Percentiles rank a stretch among this genome's conserved stretches.
Evolutionary conservation across 2,797 vertebrate species (phyloP).

Genomic region (Helarctos malayanus): DNA sequence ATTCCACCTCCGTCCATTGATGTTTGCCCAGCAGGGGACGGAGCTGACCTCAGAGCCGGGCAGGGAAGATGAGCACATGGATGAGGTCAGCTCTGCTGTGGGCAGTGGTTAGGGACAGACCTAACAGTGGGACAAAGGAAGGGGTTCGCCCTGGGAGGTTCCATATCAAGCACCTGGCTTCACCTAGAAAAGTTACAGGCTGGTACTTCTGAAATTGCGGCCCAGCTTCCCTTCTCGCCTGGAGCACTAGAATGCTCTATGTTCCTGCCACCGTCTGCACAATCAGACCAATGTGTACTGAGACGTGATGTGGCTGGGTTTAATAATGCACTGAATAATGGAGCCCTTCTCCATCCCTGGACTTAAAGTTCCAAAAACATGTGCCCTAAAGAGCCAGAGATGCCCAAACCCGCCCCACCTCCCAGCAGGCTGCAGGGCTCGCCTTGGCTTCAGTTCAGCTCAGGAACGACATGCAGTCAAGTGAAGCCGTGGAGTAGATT

Average conservation of each 20-base stretch:
- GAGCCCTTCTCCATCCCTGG: neutral
- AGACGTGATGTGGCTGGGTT: neutral
- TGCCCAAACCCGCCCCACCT: neutral
- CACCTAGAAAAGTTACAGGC: neutral
- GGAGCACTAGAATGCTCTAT: fast-evolving
- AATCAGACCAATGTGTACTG: neutral
- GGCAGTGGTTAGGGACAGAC: neutral
- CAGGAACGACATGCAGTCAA: neutral
- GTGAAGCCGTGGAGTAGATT: neutral
- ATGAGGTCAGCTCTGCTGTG: neutral
- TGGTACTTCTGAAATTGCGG: neutral
- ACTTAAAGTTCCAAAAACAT: neutral
- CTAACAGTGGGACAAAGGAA: neutral
- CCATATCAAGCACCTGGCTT: neutral
- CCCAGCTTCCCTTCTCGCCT: neutral
- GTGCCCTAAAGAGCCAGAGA: neutral
- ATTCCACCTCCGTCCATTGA: conserved; percentile 10
- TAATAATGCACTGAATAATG: neutral
- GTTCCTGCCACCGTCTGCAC: neutral
- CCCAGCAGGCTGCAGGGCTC: neutral
- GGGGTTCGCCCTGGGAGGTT: neutral
- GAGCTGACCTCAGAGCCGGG: conserved; percentile 18
- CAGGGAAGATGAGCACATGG: neutral
- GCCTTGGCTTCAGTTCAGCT: neutral
- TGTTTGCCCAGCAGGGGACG: conserved; percentile 49